These are phyloP conservation scores for Ichneumon xanthorius DNA, from an alignment of 2,888 invertebrate genomes.

Conservation along the genomic window DNA sequence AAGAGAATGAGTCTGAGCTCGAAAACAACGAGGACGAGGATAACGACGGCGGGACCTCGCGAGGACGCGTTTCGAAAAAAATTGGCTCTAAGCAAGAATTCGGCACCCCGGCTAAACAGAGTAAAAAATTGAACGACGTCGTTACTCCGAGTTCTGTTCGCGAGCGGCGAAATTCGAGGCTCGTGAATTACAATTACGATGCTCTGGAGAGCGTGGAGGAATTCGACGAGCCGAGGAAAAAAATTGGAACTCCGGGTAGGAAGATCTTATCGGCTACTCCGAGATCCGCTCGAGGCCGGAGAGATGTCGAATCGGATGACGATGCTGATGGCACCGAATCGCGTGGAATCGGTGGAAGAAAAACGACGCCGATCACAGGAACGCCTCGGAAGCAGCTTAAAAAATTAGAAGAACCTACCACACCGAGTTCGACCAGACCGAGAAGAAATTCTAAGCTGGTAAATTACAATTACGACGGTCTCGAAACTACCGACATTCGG, in stretches of 20 bases:
- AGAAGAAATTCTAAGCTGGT: slow-evolving; percentile 34
- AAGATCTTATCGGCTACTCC: background rate
- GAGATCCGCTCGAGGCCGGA: background rate
- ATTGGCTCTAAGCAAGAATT: background rate
- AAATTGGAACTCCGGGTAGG: background rate
- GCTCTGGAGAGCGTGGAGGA: background rate
- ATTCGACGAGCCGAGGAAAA: background rate
- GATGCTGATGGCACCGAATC: background rate
- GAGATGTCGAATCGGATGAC: background rate
- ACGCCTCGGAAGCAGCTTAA: slow-evolving; percentile 21
- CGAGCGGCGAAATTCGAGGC: slow-evolving; percentile 30
- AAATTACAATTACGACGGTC: background rate
- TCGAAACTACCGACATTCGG: background rate
- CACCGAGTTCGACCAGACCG: slow-evolving; percentile 31
- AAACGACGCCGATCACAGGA: background rate
- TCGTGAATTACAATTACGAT: slow-evolving; percentile 8
- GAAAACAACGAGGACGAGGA: slow-evolving; percentile 9
- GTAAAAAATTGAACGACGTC: background rate
- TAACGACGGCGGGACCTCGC: background rate
- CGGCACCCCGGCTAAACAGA: slow-evolving; percentile 9
- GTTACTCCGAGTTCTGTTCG: slow-evolving; percentile 35
- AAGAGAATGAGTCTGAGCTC: slow-evolving; percentile 29
- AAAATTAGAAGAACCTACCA: background rate
- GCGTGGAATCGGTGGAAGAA: background rate
- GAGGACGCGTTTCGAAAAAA: background rate